Base-by-base conservation (phyloP, 1,140 invertebrate species). In the Cotesia chilonis region DNA sequence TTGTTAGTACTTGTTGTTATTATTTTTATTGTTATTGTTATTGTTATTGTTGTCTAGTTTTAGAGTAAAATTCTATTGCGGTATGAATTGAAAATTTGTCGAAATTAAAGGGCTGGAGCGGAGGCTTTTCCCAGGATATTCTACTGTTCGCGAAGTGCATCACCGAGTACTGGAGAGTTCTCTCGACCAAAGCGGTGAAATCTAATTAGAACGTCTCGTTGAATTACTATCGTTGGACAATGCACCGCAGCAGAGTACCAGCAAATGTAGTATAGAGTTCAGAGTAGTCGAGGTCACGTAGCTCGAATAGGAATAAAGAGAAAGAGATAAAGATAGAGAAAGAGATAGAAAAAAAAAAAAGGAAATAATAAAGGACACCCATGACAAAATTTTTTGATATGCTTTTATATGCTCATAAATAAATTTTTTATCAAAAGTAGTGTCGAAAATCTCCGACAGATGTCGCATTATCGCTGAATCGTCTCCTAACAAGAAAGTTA, bases 171-270 rank as follows among this genome's bases (percentile, higher is more conserved):
- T 5, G 4, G 35, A 68, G 66, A 68, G 54, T 52, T 66, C 61
- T 66, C 70, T 71, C 63, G n/a, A 28, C 68, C 20, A 64, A 12
- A 67, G 68, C 66, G 65, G 61, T 60, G 28, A 77, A 70, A 76
- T 74, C 74, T 78, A 71, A 72, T 75, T 76, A 76, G 67, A 71
- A 73, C 68, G 68, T 68, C 75, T 63, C 74, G 74, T 51, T 77
- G 73, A 74, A 76, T 74, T 74, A 78, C 72, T 70, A 51, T 63
- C 57, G 66, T 66, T 68, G 74, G 67, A 73, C 71, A 76, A 69
- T 70, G 69, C 59, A 65, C 70, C 61, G 41, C 35, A 66, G 52
- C 47, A 47, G 41, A 47, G 10, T 47, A 10, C 52, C 14, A 41
- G 63, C 20, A 71, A 71, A 71, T 71, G 63, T 38, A 20, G 28